These are phyloP conservation scores for Apostichopus leukothele DNA, from an alignment of 53 echinoderm and acorn worm genomes.

Conservation along the genomic window DNA sequence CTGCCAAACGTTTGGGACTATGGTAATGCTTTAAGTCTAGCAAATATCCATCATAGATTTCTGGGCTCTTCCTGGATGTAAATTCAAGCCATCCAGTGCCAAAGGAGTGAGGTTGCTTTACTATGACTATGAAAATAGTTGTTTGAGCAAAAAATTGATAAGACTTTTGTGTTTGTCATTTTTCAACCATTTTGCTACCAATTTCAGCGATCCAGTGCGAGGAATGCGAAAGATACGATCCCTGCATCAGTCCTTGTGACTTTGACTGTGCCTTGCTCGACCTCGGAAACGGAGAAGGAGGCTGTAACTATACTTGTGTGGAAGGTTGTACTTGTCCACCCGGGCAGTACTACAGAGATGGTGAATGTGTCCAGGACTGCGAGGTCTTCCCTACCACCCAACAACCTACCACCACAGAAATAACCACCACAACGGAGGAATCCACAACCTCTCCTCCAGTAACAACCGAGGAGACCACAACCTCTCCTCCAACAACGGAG, in stretches of 20 bases:
- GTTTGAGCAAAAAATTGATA: too few species aligned
- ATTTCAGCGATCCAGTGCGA: constrained; percentile 87
- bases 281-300: constrained; percentile 56
- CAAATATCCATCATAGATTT: too few species aligned
- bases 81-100: too few species aligned
- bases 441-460: too few species aligned
- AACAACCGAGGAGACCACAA: constrained; percentile 29
- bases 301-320: constrained; percentile 85
- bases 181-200: too few species aligned
- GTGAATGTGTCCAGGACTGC: constrained; percentile 75
- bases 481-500: not conserved
- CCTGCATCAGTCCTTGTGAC: constrained; percentile 81
- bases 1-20: too few species aligned
- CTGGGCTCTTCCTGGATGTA: too few species aligned
- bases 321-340: constrained; percentile 87
- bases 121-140: too few species aligned
- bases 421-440: constrained; percentile 20
- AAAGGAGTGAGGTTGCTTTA: too few species aligned
- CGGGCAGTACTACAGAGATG: constrained; percentile 63
- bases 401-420: constrained; percentile 36
- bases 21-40: too few species aligned
- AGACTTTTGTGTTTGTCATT: too few species aligned
- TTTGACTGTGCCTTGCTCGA: constrained; percentile 58
- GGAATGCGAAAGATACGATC: constrained; percentile 78
- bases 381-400: constrained; percentile 45